Conservation (phyloP, 2,888 invertebrate species). For the Caenorhabditis sp. region DNA sequence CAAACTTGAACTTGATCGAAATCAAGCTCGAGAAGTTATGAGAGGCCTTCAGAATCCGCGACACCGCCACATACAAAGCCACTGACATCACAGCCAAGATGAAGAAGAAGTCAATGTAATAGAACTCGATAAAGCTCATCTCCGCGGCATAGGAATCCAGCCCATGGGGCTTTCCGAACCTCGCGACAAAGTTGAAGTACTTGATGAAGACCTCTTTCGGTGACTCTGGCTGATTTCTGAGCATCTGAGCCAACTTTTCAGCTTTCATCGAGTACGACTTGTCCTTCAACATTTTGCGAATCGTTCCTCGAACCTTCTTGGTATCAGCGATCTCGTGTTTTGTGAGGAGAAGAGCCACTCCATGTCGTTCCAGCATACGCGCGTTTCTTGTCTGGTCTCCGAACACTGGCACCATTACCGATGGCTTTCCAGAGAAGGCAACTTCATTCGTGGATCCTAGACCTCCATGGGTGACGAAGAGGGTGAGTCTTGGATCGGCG, state of each 20-base stretch:
- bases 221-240: constrained; percentile 57
- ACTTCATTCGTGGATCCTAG: constrained; percentile 67
- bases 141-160: constrained; percentile 54
- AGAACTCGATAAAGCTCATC: constrained; percentile 51
- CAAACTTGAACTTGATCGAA: constrained; percentile 52
- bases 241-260: constrained; percentile 37
- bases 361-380: constrained; percentile 62
- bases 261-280: constrained; percentile 55
- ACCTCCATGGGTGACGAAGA: constrained; percentile 71
- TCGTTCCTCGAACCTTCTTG: constrained; percentile 32
- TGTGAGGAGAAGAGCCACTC: constrained; percentile 55
- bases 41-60: constrained; percentile 14
- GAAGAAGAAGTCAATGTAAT: constrained; percentile 47
- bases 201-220: constrained; percentile 55
- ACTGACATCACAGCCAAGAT: constrained; percentile 12
- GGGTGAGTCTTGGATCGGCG: constrained; percentile 62
- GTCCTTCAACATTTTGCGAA: constrained; percentile 54
- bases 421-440: constrained; percentile 62
- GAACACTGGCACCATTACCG: constrained; percentile 66
- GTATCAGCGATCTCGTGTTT: constrained; percentile 56
- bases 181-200: constrained; percentile 62
- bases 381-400: constrained; percentile 69
- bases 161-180: constrained; percentile 55
- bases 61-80: constrained; percentile 27
- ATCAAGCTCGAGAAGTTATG: constrained; percentile 18